Evolutionary conservation across 2,888 invertebrate species (phyloP).

Genomic region (Portevinia maculata): DNA sequence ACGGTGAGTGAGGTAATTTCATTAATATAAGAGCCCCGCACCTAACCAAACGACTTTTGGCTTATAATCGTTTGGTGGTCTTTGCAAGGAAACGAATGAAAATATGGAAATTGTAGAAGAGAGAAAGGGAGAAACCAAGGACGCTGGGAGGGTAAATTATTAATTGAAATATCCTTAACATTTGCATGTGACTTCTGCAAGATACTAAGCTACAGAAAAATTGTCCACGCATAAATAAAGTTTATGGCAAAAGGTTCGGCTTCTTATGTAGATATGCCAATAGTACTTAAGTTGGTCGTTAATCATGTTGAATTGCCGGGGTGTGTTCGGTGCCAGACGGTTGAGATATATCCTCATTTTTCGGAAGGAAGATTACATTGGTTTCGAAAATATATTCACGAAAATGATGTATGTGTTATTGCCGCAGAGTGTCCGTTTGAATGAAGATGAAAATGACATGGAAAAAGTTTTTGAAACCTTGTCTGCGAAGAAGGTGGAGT

Average conservation of each 20-base stretch:
- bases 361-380: slow-evolving; percentile 44
- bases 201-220: slow-evolving; percentile 35
- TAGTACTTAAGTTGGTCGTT: slow-evolving; percentile 67
- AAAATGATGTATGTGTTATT: slow-evolving; percentile 41
- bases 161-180: slow-evolving; percentile 69
- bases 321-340: slow-evolving; percentile 56
- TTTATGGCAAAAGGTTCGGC: slow-evolving; percentile 61
- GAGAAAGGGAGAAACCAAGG: slow-evolving; percentile 39
- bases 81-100: slow-evolving; percentile 16
- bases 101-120: slow-evolving; percentile 3
- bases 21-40: slow-evolving; percentile 72
- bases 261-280: slow-evolving; percentile 60
- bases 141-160: slow-evolving; percentile 44
- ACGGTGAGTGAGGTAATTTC: slow-evolving; percentile 54
- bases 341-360: slow-evolving; percentile 42
- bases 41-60: slow-evolving; percentile 60
- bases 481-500: slow-evolving; percentile 17
- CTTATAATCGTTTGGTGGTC: slow-evolving; percentile 50
- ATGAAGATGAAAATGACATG: slow-evolving; percentile 10
- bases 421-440: slow-evolving; percentile 21
- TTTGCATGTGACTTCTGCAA: slow-evolving; percentile 71
- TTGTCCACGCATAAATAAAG: slow-evolving; percentile 40
- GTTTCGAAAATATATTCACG: slow-evolving; percentile 48
- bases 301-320: slow-evolving; percentile 57
- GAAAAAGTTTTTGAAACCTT: slow-evolving; percentile 12